Percentiles rank a stretch among this genome's conserved stretches.
Conservation (phyloP, 1,140 invertebrate genomes). For the Drosophila littoralis region DNA sequence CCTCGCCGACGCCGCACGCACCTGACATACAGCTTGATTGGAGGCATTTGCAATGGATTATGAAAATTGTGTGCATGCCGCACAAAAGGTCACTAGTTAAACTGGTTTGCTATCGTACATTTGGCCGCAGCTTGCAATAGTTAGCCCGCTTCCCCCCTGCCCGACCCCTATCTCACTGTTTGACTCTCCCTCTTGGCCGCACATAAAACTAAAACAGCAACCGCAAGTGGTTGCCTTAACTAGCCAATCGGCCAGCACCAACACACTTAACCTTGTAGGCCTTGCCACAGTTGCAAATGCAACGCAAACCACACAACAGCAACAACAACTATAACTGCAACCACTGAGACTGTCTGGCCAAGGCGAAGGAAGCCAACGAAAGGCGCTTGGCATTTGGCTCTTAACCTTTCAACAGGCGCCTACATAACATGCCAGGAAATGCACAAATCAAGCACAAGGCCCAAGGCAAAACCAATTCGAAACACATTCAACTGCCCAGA, state of each 20-base stretch:
- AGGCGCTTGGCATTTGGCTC: conserved; percentile 40
- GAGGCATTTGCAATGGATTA: conserved; percentile 47
- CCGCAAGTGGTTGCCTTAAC: conserved; percentile 58
- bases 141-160: conserved; percentile 8
- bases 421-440: conserved; percentile 70
- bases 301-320: conserved; percentile 24
- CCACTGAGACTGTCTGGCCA: conserved; percentile 55
- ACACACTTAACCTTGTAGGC: conserved; percentile 75
- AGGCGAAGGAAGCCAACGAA: conserved; percentile 66
- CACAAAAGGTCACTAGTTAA: conserved; percentile 72
- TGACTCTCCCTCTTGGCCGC: conserved; percentile 6
- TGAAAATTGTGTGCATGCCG: conserved; percentile 61
- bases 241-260: conserved; percentile 22
- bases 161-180: neutral
- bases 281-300: conserved; percentile 76
- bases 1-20: conserved; percentile 44
- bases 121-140: conserved; percentile 24
- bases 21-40: conserved; percentile 65
- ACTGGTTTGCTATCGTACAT: conserved; percentile 55
- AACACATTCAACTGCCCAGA: conserved; percentile 16
- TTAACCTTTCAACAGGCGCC: conserved; percentile 65
- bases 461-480: conserved; percentile 37
- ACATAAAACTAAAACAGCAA: conserved; percentile 47
- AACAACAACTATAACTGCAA: neutral
- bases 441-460: conserved; percentile 40